Percentiles rank a stretch among this genome's conserved stretches.
These are phyloP conservation scores for Hoplostethus atlanticus DNA, from an alignment of 2,797 vertebrate species.

Conservation along the genomic window DNA sequence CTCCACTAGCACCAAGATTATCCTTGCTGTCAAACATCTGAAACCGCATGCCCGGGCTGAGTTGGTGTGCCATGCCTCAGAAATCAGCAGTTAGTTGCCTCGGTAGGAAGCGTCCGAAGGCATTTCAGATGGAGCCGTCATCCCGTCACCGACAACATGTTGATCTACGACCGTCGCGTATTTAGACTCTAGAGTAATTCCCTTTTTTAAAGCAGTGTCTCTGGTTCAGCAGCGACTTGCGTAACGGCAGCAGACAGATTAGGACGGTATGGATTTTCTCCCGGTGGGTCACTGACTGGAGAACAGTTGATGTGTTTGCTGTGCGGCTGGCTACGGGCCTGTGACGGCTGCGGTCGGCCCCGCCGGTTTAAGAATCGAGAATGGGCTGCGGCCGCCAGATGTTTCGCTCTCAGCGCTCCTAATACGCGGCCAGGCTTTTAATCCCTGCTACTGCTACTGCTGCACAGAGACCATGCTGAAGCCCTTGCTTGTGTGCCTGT, in stretches of 20 bases:
- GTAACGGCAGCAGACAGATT: constrained; percentile 32
- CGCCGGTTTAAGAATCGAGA: constrained; percentile 42
- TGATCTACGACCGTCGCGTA: constrained; percentile 7
- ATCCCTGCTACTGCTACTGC: constrained; percentile 52
- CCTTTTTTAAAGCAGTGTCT: constrained; percentile 3
- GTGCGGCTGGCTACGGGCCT: constrained; percentile 1
- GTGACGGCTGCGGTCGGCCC: background rate
- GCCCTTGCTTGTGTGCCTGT: constrained; percentile 23
- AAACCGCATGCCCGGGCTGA: background rate
- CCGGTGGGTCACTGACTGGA: constrained; percentile 19
- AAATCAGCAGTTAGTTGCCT: background rate
- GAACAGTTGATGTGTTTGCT: constrained; percentile 9
- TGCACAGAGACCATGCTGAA: constrained; percentile 42
- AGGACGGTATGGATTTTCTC: constrained; percentile 28
- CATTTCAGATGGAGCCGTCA: constrained; percentile 3
- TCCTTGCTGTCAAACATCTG: too few species aligned
- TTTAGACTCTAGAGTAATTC: constrained; percentile 8
- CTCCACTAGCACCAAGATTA: too few species aligned
- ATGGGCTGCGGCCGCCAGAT: constrained; percentile 66
- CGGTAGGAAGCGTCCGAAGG: background rate
- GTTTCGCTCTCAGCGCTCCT: constrained; percentile 59
- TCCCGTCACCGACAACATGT: background rate
- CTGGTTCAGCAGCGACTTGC: constrained; percentile 22
- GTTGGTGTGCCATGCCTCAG: background rate
- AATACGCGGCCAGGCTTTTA: constrained; percentile 65